Evolutionary conservation across 2,888 invertebrate genomes (phyloP).

Genomic region (Frankliniella fusca): DNA sequence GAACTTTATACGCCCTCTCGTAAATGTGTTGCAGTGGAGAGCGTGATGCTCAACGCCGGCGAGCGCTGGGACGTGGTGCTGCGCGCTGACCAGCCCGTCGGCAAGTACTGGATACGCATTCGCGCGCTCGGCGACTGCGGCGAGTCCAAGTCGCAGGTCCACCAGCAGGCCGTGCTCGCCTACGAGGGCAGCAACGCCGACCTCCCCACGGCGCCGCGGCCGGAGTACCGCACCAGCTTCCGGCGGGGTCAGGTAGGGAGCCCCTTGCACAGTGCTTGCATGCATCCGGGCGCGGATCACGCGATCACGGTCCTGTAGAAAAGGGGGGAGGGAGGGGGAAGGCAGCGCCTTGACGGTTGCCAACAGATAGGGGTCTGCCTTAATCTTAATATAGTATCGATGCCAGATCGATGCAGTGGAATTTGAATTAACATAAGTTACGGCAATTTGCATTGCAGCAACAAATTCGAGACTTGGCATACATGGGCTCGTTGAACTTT

Average conservation of each 20-base stretch:
- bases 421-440: background rate
- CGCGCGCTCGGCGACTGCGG: constrained; percentile 49
- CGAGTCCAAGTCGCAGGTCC: constrained; percentile 38
- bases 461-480: too few relatives aligned
- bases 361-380: too few relatives aligned
- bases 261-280: background rate
- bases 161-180: constrained; percentile 38
- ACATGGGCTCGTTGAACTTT: too few relatives aligned
- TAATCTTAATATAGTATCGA: too few relatives aligned
- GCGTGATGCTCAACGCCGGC: constrained; percentile 49
- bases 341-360: too few relatives aligned
- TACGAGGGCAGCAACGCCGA: constrained; percentile 34
- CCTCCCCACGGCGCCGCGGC: background rate
- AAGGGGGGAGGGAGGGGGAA: background rate
- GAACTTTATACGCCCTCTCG: too few relatives aligned
- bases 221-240: background rate
- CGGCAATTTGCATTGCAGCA: too few relatives aligned
- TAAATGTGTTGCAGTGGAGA: constrained; percentile 41
- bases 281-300: too few relatives aligned
- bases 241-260: background rate
- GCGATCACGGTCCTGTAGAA: too few relatives aligned
- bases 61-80: constrained; percentile 52
- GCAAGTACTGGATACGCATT: constrained; percentile 50
- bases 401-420: constrained; percentile 9
- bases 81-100: constrained; percentile 44